Percentiles rank a stretch among this genome's conserved stretches.
Conservation (phyloP, 2,797 vertebrate species). For the Chrysocyon brachyurus region DNA sequence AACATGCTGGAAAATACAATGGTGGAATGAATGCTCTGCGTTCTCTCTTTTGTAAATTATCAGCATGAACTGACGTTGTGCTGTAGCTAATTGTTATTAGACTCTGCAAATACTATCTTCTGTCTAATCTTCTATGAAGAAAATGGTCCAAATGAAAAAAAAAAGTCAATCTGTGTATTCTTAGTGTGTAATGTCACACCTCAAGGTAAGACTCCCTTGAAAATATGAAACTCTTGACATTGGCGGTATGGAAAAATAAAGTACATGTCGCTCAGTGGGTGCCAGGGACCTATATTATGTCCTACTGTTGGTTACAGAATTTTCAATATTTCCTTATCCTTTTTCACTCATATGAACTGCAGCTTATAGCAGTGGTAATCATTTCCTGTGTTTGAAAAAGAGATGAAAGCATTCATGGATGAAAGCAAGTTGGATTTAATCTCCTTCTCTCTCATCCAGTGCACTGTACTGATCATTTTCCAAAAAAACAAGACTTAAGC, state of each 20-base stretch:
- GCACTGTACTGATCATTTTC: conserved; percentile 93
- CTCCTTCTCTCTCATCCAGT: conserved; percentile 93
- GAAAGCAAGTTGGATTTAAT: conserved; percentile 98
- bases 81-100: conserved; percentile 20
- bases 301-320: conserved; percentile 91
- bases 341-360: conserved; percentile 92
- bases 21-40: background rate
- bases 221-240: conserved; percentile 89
- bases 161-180: conserved; percentile 84
- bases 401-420: conserved; percentile 99
- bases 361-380: conserved; percentile 95
- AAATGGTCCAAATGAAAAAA: conserved; percentile 79
- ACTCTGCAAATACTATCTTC: conserved; percentile 56
- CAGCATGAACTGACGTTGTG: background rate
- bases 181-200: conserved; percentile 74
- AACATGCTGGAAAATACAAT: background rate
- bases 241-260: conserved; percentile 87
- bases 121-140: conserved; percentile 74
- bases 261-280: conserved; percentile 88
- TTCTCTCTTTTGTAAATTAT: conserved; percentile 2
- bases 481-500: conserved; percentile 93
- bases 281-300: conserved; percentile 90
- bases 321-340: conserved; percentile 94
- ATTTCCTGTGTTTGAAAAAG: conserved; percentile 96
- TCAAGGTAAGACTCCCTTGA: conserved; percentile 83